Evolutionary conservation across 1,140 invertebrate species (phyloP).

Genomic region (Hypothenemus hampei): DNA sequence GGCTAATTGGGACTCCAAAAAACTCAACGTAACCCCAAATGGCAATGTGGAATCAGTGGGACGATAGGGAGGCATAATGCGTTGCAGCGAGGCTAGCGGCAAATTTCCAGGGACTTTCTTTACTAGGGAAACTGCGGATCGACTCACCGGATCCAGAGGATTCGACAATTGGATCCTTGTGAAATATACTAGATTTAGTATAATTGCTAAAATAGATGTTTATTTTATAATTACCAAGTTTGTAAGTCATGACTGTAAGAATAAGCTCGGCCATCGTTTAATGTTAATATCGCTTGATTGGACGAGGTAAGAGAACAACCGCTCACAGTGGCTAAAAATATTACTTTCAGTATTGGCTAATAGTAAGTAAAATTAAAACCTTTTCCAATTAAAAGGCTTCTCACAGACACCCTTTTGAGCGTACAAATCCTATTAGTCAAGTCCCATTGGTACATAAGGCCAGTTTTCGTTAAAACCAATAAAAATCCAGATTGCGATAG

Average conservation of each 20-base stretch:
- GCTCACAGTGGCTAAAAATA: slow-evolving; percentile 51
- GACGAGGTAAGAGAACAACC: slow-evolving; percentile 56
- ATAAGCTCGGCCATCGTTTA: slow-evolving; percentile 64
- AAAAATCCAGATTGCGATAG: slow-evolving; percentile 38
- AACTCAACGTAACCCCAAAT: slow-evolving; percentile 58
- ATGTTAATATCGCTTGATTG: slow-evolving; percentile 59
- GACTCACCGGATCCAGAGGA: slow-evolving; percentile 48
- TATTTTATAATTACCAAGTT: slow-evolving; percentile 54
- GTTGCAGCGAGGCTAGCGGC: slow-evolving; percentile 42
- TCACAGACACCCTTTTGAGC: slow-evolving; percentile 46
- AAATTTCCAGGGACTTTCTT: slow-evolving; percentile 31
- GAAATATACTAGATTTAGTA: not conserved
- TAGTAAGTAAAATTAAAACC: slow-evolving; percentile 36
- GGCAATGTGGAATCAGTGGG: slow-evolving; percentile 38
- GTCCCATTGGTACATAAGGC: slow-evolving; percentile 45
- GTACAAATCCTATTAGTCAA: slow-evolving; percentile 34
- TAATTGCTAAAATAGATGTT: not conserved
- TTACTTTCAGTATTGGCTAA: not conserved
- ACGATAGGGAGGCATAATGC: slow-evolving; percentile 36
- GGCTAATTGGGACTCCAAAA: slow-evolving; percentile 72
- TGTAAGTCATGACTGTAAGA: slow-evolving; percentile 59
- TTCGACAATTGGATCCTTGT: slow-evolving; percentile 50
- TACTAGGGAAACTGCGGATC: slow-evolving; percentile 41
- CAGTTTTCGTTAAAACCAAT: slow-evolving; percentile 44
- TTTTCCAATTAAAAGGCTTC: slow-evolving; percentile 47